Percentiles rank a stretch among this genome's conserved stretches.
phyloP scores from a whole-genome alignment of 2,888 invertebrate genomes.

The Eilema sororculum region DNA sequence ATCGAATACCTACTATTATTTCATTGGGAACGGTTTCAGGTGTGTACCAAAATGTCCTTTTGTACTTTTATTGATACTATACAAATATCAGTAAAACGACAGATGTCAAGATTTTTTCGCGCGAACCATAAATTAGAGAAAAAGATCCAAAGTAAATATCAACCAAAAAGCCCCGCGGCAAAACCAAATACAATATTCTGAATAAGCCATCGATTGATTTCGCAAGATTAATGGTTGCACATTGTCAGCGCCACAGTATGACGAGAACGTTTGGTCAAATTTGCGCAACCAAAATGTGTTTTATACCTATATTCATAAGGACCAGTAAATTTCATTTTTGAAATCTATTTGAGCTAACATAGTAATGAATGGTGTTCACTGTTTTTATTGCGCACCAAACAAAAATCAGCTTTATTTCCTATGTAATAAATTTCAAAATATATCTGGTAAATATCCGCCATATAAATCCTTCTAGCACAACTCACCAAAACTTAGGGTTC shows the following conservation, averaged over 20 bases:
- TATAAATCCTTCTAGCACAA: conserved; percentile 50
- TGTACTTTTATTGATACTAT: conserved; percentile 48
- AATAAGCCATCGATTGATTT: conserved; percentile 88
- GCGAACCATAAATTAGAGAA: conserved; percentile 80
- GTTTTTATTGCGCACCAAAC: conserved; percentile 53
- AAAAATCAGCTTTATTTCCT: conserved; percentile 48
- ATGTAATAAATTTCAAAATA: conserved; percentile 45
- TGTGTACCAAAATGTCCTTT: conserved; percentile 37
- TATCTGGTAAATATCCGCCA: conserved; percentile 2
- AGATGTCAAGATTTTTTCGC: conserved; percentile 78
- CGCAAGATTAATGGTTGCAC: conserved; percentile 86
- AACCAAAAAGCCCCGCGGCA: conserved; percentile 80
- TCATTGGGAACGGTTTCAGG: conserved; percentile 16
- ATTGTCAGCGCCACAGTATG: conserved; percentile 85
- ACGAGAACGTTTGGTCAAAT: conserved; percentile 68
- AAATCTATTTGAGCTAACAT: conserved; percentile 72
- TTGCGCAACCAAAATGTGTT: conserved; percentile 76
- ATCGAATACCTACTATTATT: not conserved
- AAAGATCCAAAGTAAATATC: conserved; percentile 85
- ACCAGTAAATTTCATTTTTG: conserved; percentile 70
- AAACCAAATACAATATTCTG: conserved; percentile 86
- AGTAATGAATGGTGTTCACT: conserved; percentile 73
- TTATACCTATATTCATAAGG: conserved; percentile 69
- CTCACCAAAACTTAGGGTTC: conserved; percentile 58
- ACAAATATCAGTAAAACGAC: conserved; percentile 61